phyloP scores from a whole-genome alignment of 1,140 invertebrate species.

The Diuraphis noxia region DNA sequence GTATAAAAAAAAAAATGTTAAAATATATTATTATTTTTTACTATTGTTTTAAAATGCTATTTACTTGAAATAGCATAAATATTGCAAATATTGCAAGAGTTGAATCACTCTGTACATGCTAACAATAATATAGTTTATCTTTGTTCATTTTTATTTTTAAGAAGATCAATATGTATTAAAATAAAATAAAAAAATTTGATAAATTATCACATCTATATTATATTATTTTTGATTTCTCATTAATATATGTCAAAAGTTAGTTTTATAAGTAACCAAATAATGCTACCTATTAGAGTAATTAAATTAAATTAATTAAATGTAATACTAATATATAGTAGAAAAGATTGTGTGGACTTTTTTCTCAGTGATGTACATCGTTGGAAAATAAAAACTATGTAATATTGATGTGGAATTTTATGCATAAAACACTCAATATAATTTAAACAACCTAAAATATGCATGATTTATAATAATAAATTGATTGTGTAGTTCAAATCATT shows the following conservation, averaged over 20 bases:
- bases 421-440: background rate
- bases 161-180: conserved; percentile 4
- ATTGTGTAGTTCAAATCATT: background rate
- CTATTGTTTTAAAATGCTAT: background rate
- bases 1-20: background rate
- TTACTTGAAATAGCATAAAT: background rate
- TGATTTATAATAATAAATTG: background rate
- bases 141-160: conserved; percentile 22
- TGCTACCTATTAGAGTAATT: background rate
- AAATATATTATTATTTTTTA: background rate
- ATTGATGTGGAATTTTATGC: background rate
- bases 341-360: background rate
- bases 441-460: background rate
- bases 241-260: background rate
- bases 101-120: background rate
- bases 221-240: background rate
- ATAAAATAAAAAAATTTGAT: background rate
- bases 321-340: background rate
- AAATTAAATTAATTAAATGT: background rate
- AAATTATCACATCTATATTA: background rate
- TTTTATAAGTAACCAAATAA: background rate
- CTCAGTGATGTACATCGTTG: background rate
- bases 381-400: background rate
- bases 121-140: background rate
- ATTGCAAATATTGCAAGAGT: conserved; percentile 8